phyloP scores from a whole-genome alignment of 2,797 vertebrate species.

The Enteromius mattozi region DNA sequence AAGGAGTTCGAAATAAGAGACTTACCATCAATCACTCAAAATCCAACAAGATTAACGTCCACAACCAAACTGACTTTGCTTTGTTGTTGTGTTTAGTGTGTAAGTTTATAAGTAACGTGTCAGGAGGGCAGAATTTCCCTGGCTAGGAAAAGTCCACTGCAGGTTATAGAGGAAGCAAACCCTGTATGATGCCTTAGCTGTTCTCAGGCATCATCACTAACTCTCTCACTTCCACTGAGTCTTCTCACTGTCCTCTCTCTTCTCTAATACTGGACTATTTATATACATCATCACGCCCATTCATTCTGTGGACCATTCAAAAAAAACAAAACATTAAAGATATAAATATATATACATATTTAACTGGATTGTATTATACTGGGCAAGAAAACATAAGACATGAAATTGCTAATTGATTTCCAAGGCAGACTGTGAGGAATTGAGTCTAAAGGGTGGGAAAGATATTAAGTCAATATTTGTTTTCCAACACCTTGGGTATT shows the following conservation, averaged over 20 bases:
- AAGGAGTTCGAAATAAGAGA: neutral
- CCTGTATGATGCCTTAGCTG: constrained; percentile 18
- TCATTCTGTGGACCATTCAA: neutral
- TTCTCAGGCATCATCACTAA: constrained; percentile 24
- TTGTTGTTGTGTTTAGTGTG: constrained; percentile 5
- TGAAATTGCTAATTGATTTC: constrained; percentile 9
- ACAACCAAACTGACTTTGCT: neutral
- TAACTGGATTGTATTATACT: constrained; percentile 7
- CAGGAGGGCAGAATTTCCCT: constrained; percentile 49
- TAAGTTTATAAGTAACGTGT: constrained; percentile 23
- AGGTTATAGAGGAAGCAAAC: constrained; percentile 56
- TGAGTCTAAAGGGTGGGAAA: neutral
- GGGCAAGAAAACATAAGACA: neutral
- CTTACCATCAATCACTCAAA: constrained; percentile 33
- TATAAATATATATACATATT: neutral
- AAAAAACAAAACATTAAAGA: neutral
- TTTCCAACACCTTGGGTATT: neutral
- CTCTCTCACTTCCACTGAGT: neutral
- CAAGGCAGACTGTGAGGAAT: neutral
- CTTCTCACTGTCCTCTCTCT: constrained; percentile 3
- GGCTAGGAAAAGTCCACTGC: constrained; percentile 50
- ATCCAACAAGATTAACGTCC: neutral
- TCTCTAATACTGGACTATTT: constrained; percentile 14
- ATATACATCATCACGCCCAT: neutral
- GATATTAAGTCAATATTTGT: neutral